Percentiles rank a stretch among this genome's conserved stretches.
Evolutionary conservation across 2,113 vertebrate genomes (phyloP).

Genomic region (Hippocampus guttulatus): DNA sequence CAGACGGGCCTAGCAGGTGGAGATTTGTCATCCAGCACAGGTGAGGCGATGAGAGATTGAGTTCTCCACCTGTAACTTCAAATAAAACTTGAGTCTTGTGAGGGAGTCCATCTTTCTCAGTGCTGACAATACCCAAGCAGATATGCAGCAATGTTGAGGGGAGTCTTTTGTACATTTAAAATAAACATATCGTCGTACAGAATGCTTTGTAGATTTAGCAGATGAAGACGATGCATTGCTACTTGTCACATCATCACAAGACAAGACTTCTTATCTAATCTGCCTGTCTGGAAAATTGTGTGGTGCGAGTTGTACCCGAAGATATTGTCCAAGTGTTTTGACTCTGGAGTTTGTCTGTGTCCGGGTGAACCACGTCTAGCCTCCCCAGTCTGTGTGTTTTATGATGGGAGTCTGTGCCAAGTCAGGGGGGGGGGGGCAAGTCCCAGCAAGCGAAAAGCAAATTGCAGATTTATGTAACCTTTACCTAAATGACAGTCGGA

Average conservation of each 20-base stretch:
- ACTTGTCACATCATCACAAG: slow-evolving; percentile 52
- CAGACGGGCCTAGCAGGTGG: slow-evolving; percentile 32
- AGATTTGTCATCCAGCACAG: slow-evolving; percentile 44
- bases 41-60: slow-evolving; percentile 40
- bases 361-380: slow-evolving; percentile 61
- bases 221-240: slow-evolving; percentile 35
- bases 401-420: slow-evolving; percentile 56
- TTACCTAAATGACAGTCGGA: not conserved
- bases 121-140: slow-evolving; percentile 25
- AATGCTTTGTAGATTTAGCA: slow-evolving; percentile 42
- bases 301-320: slow-evolving; percentile 33
- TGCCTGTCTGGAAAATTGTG: slow-evolving; percentile 51
- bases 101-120: slow-evolving; percentile 31
- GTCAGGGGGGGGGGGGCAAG: slow-evolving; percentile 61
- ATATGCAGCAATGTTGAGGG: slow-evolving; percentile 31
- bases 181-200: slow-evolving; percentile 44
- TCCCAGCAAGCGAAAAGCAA: slow-evolving; percentile 39
- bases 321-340: slow-evolving; percentile 54
- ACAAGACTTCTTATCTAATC: slow-evolving; percentile 64
- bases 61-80: slow-evolving; percentile 59
- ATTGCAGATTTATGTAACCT: not conserved
- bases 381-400: slow-evolving; percentile 61
- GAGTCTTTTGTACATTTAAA: slow-evolving; percentile 30
- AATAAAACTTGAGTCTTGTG: slow-evolving; percentile 37
- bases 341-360: slow-evolving; percentile 46